phyloP scores from a whole-genome alignment of 2,888 invertebrate species.

The Chorisops tibialis region DNA sequence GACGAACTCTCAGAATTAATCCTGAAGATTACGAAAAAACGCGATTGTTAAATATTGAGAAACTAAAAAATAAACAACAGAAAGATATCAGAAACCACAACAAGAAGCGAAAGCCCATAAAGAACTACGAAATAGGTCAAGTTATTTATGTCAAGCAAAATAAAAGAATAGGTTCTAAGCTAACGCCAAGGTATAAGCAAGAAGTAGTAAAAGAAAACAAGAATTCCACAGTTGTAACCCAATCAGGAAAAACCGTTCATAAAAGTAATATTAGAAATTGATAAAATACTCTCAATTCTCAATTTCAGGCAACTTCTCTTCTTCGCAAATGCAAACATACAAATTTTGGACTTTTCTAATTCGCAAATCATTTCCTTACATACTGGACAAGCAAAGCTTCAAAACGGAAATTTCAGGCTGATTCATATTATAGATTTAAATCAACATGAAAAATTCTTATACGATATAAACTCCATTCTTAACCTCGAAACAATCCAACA shows the following conservation, averaged over 20 bases:
- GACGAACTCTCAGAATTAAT: constrained; percentile 20
- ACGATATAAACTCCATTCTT: too few species aligned
- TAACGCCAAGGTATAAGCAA: constrained; percentile 22
- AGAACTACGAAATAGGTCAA: constrained; percentile 29
- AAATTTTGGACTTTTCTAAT: too few species aligned
- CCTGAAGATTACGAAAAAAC: constrained; percentile 30
- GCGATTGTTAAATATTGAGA: constrained; percentile 27
- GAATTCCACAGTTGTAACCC: constrained; percentile 18
- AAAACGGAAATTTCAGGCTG: too few species aligned
- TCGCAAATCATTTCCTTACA: too few species aligned
- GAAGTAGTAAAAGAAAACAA: constrained; percentile 30
- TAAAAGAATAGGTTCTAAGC: constrained; percentile 32
- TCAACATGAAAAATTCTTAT: too few species aligned
- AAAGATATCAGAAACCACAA: constrained; percentile 31
- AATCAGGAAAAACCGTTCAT: constrained; percentile 25
- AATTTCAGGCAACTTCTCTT: neutral
- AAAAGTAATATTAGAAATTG: constrained; percentile 25
- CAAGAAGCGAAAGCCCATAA: constrained; percentile 28
- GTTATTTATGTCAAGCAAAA: constrained; percentile 30
- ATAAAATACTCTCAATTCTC: neutral
- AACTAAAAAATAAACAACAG: constrained; percentile 28
- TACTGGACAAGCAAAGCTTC: too few species aligned
- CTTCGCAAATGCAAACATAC: too few species aligned
- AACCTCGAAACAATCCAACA: too few species aligned
- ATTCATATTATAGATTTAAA: too few species aligned